A percentile compares a stretch with the other conserved stretches of the same genome.
Conservation (phyloP, 2,888 invertebrate species). For the Cheiracanthium punctorium region DNA sequence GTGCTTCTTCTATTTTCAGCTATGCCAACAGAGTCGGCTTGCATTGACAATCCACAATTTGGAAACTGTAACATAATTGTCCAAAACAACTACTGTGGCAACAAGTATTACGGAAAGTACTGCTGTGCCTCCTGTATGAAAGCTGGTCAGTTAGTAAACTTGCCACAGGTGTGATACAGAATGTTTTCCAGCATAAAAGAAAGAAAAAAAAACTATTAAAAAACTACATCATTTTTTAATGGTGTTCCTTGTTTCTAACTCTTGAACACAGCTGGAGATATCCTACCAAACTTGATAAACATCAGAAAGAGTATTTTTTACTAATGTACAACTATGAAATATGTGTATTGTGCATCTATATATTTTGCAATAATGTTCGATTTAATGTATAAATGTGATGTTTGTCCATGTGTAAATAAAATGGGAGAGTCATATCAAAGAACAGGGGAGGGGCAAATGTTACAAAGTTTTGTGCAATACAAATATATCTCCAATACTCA, state of each 20-base stretch:
- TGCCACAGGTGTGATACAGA: neutral
- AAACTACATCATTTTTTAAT: neutral
- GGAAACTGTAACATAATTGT: conserved; percentile 94
- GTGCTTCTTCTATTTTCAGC: conserved; percentile 17
- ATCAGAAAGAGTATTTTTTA: no score
- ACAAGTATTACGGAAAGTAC: conserved; percentile 86
- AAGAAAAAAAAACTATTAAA: neutral
- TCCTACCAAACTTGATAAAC: no score
- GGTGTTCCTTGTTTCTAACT: neutral
- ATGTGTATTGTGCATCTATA: no score
- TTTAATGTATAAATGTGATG: no score
- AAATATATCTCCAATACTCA: no score
- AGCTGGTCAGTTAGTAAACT: conserved; percentile 34
- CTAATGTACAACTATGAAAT: no score
- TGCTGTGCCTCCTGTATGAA: conserved; percentile 91
- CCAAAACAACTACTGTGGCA: conserved; percentile 86
- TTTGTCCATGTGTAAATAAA: no score
- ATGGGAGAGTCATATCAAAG: no score
- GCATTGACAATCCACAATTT: conserved; percentile 90
- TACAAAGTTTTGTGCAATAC: no score
- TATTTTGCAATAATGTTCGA: no score
- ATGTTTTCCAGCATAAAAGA: neutral
- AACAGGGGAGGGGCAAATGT: no score
- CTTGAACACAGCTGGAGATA: no score
- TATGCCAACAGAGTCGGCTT: conserved; percentile 77